Percentiles rank a stretch among this genome's conserved stretches.
phyloP scores from a whole-genome alignment of 1,140 invertebrate species.

The Euwallacea fornicatus region DNA sequence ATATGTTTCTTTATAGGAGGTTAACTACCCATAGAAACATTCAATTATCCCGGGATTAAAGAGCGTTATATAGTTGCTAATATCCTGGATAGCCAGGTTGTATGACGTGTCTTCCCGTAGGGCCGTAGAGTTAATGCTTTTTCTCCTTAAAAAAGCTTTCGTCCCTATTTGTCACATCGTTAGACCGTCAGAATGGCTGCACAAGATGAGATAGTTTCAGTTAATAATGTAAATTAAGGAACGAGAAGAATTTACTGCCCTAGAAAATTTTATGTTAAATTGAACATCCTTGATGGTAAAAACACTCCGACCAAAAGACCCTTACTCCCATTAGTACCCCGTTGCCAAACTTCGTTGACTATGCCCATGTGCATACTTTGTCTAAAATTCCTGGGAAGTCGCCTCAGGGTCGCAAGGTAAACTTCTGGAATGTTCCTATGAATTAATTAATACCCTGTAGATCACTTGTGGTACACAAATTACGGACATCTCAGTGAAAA shows the following conservation, averaged over 20 bases:
- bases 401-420: not conserved
- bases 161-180: constrained; percentile 30
- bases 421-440: not conserved
- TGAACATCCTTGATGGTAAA: constrained; percentile 20
- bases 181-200: constrained; percentile 12
- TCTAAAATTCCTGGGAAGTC: not conserved
- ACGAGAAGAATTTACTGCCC: constrained; percentile 23
- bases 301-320: constrained; percentile 8
- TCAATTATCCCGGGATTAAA: constrained; percentile 4
- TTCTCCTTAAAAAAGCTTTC: constrained; percentile 24
- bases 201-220: constrained; percentile 22
- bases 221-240: constrained; percentile 36
- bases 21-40: not conserved
- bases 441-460: constrained; percentile 8
- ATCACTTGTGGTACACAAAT: constrained; percentile 12
- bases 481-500: not conserved
- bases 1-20: too few relatives aligned
- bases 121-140: not conserved
- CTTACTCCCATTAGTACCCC: not conserved
- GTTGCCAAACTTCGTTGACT: constrained; percentile 3
- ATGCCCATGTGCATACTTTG: not conserved
- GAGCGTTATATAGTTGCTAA: constrained; percentile 6
- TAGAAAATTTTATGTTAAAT: constrained; percentile 34
- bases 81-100: constrained; percentile 12
- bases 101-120: constrained; percentile 1